Conservation (phyloP, 1,140 invertebrate species). For the Micrasema longulum region DNA sequence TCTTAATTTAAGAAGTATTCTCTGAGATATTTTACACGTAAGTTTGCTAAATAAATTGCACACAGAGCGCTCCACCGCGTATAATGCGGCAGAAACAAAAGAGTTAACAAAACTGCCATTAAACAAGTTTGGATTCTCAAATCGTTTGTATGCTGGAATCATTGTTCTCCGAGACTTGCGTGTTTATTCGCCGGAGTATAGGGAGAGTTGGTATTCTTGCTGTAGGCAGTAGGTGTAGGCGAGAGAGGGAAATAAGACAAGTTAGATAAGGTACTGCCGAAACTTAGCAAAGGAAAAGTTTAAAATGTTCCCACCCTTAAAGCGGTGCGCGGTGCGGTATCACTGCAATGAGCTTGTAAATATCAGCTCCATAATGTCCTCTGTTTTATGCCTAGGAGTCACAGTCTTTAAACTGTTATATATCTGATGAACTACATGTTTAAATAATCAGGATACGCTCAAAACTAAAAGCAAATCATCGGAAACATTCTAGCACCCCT, state of each 20-base stretch:
- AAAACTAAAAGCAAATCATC: too few relatives aligned
- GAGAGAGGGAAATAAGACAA: background rate
- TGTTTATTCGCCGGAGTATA: background rate
- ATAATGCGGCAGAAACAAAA: conserved; percentile 26
- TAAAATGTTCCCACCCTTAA: conserved; percentile 3
- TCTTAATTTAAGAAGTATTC: too few relatives aligned
- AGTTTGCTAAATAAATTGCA: conserved; percentile 8
- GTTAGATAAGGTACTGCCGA: conserved; percentile 12
- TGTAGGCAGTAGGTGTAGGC: background rate
- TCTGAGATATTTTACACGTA: background rate
- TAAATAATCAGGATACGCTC: too few relatives aligned
- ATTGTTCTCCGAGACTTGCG: conserved; percentile 19
- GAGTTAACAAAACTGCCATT: conserved; percentile 33
- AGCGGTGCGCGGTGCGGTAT: background rate
- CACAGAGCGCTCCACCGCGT: background rate
- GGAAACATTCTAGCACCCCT: too few relatives aligned
- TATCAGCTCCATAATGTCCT: too few relatives aligned
- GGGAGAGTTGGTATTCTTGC: background rate
- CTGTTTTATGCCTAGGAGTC: too few relatives aligned
- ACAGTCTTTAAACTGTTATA: too few relatives aligned
- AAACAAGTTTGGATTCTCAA: conserved; percentile 24
- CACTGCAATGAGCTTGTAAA: conserved; percentile 6
- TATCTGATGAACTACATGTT: too few relatives aligned
- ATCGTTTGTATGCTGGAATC: conserved; percentile 12
- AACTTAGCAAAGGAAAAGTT: conserved; percentile 31